Evolutionary conservation across 2,797 vertebrate genomes (phyloP).

Genomic region (Crax fasciolata): DNA sequence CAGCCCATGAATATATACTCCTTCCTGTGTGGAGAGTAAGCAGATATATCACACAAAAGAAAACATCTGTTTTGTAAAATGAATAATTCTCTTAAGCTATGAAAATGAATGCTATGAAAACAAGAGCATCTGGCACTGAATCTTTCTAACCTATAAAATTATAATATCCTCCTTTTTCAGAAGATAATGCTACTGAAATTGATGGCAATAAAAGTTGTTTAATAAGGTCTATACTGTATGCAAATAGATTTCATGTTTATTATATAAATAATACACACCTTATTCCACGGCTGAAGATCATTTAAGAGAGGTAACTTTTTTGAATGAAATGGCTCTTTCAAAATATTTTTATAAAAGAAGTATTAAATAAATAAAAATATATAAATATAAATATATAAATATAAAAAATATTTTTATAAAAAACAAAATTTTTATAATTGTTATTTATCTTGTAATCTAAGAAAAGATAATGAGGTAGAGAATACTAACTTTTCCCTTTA

Average conservation of each 20-base stretch:
- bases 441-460: background rate
- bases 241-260: background rate
- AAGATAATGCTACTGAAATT: background rate
- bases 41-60: conserved; percentile 11
- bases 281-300: background rate
- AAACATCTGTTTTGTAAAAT: background rate
- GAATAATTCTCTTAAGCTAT: background rate
- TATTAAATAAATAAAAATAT: no score
- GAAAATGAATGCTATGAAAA: background rate
- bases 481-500: background rate
- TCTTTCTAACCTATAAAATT: background rate
- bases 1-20: conserved; percentile 88
- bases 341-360: background rate
- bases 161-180: background rate
- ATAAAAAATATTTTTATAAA: background rate
- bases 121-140: background rate
- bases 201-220: background rate
- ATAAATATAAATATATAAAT: no score
- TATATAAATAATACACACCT: background rate
- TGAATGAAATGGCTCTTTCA: background rate
- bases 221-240: background rate
- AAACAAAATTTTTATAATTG: background rate
- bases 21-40: conserved; percentile 82
- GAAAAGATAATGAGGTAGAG: background rate
- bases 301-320: background rate